Evolutionary conservation across 1,140 invertebrate genomes (phyloP), one percentile per base, ranked within the genome.

Genomic region (Mizuhopecten yessoensis): DNA sequence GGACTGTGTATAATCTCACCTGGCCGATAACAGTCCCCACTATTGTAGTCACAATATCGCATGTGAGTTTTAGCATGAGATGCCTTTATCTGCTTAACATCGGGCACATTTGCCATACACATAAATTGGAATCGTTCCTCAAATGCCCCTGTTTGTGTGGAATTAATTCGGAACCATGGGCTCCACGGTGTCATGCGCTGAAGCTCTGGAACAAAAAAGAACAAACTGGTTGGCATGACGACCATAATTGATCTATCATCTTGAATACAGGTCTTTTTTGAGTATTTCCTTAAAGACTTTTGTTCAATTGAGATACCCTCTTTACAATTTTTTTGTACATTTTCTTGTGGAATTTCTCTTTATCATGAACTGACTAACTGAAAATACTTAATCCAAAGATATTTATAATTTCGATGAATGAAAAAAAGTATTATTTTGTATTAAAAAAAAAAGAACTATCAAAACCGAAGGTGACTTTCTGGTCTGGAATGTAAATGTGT

Each of bases 121-220:
- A 97, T 97, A 94, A 98, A 98, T 90, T 98, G 97, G 93, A 97
- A 98, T 89, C 98, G 97, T 90, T 98, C 97, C 94, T 98, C 98
- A 10, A 97, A 97, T 86, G 97, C 97, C 7, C 97, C 97, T 15
- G 97, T 97, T 87, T 96, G 97, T 2, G 96, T 96, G 0, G 93
- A 87, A 91, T 97, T 97, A 15, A 95, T 94, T 88, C 94, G 92
- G n/a, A 98, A 95, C 98, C 98, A 99, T 0, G 97, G 97, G 0
- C 98, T 98, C 98, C 98, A 98, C 0, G 93, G 93, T 33, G 94
- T 94, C 20, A 93, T 91, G 34, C 94, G 93, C 36, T 93, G 42
- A 20, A 93, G 57, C 92, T 95, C 95, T 96, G 92, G 42, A 94
- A 93, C 20, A 87, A 89, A 90, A 88, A 86, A 92, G 57, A 86